Evolutionary conservation across 1,140 invertebrate species (phyloP).

Genomic region (Ericerus pela): DNA sequence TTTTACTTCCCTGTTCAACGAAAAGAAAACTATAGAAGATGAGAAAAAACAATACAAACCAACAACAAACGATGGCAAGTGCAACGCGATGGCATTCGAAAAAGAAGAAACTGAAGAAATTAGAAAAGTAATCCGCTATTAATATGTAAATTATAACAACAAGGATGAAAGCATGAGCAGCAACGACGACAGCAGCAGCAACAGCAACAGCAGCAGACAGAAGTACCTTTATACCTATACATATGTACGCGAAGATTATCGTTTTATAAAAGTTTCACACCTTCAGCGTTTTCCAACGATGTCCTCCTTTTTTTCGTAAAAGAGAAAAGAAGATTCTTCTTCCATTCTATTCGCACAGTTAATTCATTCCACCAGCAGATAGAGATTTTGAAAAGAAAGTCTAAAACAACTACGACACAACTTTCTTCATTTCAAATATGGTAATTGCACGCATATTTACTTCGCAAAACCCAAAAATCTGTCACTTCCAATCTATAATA

Average conservation of each 20-base stretch:
- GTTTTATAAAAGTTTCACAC: constrained; percentile 6
- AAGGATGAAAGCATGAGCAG: no score
- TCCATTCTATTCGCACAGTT: neutral
- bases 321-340: neutral
- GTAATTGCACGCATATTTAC: constrained; percentile 2
- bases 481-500: constrained; percentile 1
- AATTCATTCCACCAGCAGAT: neutral
- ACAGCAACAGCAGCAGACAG: no score
- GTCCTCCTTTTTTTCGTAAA: neutral
- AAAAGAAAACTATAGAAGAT: constrained; percentile 4
- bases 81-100: no score
- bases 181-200: no score
- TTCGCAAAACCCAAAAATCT: constrained; percentile 1
- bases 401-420: neutral
- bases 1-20: neutral
- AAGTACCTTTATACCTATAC: no score
- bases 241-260: constrained; percentile 7
- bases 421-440: constrained; percentile 11
- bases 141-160: constrained; percentile 13
- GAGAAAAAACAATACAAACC: no score
- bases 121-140: constrained; percentile 12
- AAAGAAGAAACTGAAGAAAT: no score
- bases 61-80: no score
- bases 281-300: neutral
- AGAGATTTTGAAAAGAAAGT: neutral